A percentile compares a stretch with the other conserved stretches of the same genome.
Conservation (phyloP, 92 coral and sea anemone species). For the Blastomussa wellsi region DNA sequence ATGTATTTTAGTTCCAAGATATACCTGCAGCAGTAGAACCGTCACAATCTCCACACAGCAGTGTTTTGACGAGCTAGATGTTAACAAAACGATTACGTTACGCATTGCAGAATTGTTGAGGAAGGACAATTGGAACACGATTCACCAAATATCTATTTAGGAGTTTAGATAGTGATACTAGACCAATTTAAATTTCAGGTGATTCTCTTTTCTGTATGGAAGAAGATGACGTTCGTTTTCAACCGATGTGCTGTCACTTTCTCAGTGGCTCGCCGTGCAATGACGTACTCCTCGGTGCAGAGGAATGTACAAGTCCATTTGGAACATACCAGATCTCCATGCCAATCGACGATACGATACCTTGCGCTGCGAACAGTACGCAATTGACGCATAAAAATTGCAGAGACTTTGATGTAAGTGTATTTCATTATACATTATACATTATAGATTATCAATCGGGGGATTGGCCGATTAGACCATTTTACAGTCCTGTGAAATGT, state of each 20-base stretch:
- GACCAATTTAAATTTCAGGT: background rate
- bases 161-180: background rate
- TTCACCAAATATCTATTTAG: too few species aligned
- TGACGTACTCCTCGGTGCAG: slow-evolving; percentile 28
- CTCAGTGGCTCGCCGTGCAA: slow-evolving; percentile 30
- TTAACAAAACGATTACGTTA: too few species aligned
- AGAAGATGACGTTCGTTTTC: slow-evolving; percentile 25
- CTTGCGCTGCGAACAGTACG: background rate
- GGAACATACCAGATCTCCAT: slow-evolving; percentile 31
- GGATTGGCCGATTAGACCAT: too few species aligned
- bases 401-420: slow-evolving; percentile 38
- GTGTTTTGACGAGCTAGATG: too few species aligned
- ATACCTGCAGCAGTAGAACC: too few species aligned
- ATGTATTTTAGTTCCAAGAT: too few species aligned
- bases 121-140: too few species aligned
- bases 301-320: slow-evolving; percentile 44
- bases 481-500: too few species aligned
- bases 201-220: slow-evolving; percentile 37
- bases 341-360: slow-evolving; percentile 5
- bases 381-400: slow-evolving; percentile 27
- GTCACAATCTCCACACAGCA: too few species aligned
- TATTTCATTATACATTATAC: background rate
- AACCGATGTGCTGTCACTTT: slow-evolving; percentile 47
- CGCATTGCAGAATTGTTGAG: too few species aligned
- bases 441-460: too few species aligned